phyloP scores from a whole-genome alignment of 2,797 vertebrate genomes.

The Bufotes viridis region DNA sequence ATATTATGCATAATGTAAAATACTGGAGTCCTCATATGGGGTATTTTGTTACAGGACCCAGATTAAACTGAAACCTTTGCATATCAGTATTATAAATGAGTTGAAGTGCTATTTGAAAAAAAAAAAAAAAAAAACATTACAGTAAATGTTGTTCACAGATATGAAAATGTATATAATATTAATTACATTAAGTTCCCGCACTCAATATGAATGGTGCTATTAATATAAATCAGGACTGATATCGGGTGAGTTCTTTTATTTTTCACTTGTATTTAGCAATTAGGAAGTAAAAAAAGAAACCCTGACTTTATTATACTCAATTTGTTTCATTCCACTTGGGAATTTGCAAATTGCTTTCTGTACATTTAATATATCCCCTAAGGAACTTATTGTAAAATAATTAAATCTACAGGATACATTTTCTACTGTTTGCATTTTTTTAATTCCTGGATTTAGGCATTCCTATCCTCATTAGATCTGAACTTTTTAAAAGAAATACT shows the following conservation, averaged over 20 bases:
- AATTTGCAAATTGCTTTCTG: constrained; percentile 54
- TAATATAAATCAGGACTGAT: constrained; percentile 11
- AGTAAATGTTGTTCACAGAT: neutral
- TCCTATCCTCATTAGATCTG: constrained; percentile 54
- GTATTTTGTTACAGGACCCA: neutral
- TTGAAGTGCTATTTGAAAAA: no score
- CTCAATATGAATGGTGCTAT: neutral
- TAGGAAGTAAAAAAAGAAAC: constrained; percentile 54
- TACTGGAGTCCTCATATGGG: no score
- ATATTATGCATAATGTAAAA: no score
- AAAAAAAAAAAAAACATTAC: no score
- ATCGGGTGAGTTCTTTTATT: constrained; percentile 1
- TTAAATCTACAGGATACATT: constrained; percentile 56
- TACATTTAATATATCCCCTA: constrained; percentile 63
- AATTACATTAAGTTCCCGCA: neutral
- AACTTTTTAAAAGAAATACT: constrained; percentile 52
- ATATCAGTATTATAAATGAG: no score
- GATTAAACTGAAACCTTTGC: neutral
- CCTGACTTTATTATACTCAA: constrained; percentile 14
- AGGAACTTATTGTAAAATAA: constrained; percentile 63
- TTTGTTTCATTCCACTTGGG: constrained; percentile 38
- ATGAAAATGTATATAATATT: neutral
- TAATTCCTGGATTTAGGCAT: constrained; percentile 57
- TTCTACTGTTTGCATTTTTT: constrained; percentile 61
- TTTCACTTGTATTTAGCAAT: constrained; percentile 29